Evolutionary conservation across 1,140 invertebrate species (phyloP).

Genomic region (Drosophila kanapiae): DNA sequence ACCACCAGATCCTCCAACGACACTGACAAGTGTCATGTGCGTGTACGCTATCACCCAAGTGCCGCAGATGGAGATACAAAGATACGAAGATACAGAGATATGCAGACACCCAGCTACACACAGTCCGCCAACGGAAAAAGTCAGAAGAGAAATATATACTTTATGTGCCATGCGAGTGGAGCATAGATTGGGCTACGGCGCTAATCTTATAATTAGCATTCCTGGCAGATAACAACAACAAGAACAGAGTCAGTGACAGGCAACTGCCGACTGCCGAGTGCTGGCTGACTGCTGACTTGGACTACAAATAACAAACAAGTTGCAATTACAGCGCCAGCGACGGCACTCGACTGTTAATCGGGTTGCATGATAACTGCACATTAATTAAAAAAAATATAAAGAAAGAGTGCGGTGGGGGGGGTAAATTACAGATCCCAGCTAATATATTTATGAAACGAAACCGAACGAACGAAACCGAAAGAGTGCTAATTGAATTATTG

Average conservation of each 20-base stretch:
- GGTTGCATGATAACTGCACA: constrained; percentile 82
- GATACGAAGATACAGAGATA: constrained; percentile 35
- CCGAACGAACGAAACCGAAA: constrained; percentile 65
- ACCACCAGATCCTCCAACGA: constrained; percentile 38
- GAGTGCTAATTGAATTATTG: constrained; percentile 83
- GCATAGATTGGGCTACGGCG: constrained; percentile 62
- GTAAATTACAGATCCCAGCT: constrained; percentile 63
- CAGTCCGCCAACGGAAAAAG: constrained; percentile 21
- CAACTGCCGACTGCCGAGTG: constrained; percentile 12
- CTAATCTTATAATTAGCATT: constrained; percentile 84
- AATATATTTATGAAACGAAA: constrained; percentile 83
- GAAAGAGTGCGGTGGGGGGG: constrained; percentile 23
- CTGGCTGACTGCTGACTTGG: constrained; percentile 48
- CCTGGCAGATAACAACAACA: constrained; percentile 81
- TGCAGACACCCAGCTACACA: constrained; percentile 42
- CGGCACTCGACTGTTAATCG: constrained; percentile 72
- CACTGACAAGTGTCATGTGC: constrained; percentile 69
- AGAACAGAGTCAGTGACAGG: constrained; percentile 55
- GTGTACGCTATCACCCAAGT: constrained; percentile 65
- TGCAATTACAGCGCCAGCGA: constrained; percentile 66
- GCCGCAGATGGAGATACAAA: constrained; percentile 57
- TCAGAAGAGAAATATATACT: constrained; percentile 19
- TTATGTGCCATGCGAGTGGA: constrained; percentile 19
- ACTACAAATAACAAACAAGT: constrained; percentile 82
- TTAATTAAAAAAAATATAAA: constrained; percentile 76